These are phyloP conservation scores for Amphipyra berbera DNA, from an alignment of 2,888 invertebrate genomes.

Conservation along the genomic window DNA sequence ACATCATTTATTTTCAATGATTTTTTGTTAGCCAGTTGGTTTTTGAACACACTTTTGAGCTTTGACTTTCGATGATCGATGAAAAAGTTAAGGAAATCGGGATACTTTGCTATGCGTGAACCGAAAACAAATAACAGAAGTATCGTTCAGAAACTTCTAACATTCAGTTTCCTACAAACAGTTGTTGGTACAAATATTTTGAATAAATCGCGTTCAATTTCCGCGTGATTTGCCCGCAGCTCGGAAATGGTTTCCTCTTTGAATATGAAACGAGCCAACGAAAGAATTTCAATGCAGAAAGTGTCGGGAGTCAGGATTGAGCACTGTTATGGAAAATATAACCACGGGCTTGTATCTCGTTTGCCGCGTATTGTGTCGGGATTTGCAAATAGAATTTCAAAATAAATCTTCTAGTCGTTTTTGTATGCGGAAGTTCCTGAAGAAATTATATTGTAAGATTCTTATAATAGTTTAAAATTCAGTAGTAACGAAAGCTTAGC, in stretches of 20 bases:
- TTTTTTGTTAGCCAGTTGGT: conserved; percentile 76
- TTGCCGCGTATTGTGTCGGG: conserved; percentile 64
- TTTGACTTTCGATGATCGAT: conserved; percentile 69
- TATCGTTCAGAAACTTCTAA: conserved; percentile 40
- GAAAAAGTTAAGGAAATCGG: conserved; percentile 66
- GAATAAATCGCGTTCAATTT: conserved; percentile 74
- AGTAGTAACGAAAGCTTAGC: no score
- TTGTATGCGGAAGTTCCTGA: background rate
- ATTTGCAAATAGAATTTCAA: conserved; percentile 31
- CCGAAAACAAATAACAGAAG: conserved; percentile 67
- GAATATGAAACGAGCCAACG: conserved; percentile 72
- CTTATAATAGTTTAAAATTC: no score
- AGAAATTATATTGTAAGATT: no score
- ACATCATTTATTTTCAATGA: conserved; percentile 77
- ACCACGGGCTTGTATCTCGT: conserved; percentile 61
- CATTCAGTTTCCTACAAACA: conserved; percentile 38
- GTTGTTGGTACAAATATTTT: conserved; percentile 77
- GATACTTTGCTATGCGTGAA: conserved; percentile 60
- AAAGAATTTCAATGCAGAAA: conserved; percentile 57
- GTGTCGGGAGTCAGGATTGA: conserved; percentile 62
- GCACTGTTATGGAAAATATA: conserved; percentile 74
- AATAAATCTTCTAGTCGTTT: conserved; percentile 13
- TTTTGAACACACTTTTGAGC: conserved; percentile 67
- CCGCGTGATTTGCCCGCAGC: conserved; percentile 70
- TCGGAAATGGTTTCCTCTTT: conserved; percentile 70